Conservation (phyloP, 2,888 invertebrate species). For the Agelastica alni region DNA sequence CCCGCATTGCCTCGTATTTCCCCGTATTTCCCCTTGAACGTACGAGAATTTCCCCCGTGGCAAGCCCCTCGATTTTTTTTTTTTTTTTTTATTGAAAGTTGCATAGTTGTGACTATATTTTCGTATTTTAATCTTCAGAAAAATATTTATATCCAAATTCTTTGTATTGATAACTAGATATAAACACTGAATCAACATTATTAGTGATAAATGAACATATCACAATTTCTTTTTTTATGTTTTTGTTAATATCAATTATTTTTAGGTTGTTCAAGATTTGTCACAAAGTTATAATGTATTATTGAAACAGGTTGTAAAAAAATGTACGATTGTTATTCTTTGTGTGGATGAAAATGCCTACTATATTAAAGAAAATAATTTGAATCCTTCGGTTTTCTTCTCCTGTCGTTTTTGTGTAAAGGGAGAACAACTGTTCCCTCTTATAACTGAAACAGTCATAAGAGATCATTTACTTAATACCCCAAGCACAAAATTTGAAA, state of each 20-base stretch:
- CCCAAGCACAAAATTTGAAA: conserved; percentile 10
- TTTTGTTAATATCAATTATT: conserved; percentile 11
- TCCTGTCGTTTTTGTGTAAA: conserved; percentile 28
- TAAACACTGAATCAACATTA: background rate
- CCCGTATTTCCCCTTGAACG: no score
- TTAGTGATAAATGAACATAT: no score
- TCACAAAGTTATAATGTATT: conserved; percentile 22
- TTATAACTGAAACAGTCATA: conserved; percentile 11
- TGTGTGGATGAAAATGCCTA: conserved; percentile 16
- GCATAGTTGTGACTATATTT: no score
- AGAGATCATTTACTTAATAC: conserved; percentile 12
- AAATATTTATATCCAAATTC: no score
- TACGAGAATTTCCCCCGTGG: no score
- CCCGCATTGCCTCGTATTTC: no score
- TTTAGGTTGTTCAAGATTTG: conserved; percentile 31
- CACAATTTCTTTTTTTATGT: no score
- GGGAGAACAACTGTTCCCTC: conserved; percentile 21
- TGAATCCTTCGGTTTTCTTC: conserved; percentile 20
- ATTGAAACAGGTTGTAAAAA: conserved; percentile 20
- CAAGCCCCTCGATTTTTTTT: no score
- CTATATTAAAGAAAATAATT: conserved; percentile 7
- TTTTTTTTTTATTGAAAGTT: no score
- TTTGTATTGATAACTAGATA: no score
- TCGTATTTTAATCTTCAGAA: no score
- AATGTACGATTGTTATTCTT: conserved; percentile 23